These are phyloP conservation scores for Cheilinus undulatus DNA, from an alignment of 2,113 vertebrate species.

Conservation along the genomic window DNA sequence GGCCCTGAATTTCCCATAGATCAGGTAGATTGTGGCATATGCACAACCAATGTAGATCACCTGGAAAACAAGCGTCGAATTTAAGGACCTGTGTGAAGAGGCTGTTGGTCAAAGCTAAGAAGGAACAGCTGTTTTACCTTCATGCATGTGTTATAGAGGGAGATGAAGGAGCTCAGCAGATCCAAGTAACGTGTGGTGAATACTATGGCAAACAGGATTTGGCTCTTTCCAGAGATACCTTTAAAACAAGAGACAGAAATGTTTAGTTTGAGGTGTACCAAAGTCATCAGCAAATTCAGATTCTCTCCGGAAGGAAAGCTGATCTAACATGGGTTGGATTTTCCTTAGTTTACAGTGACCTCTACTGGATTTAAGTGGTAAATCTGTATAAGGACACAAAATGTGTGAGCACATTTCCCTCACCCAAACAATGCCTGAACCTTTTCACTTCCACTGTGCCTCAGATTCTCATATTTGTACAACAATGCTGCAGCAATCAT, in stretches of 20 bases:
- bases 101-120: not conserved
- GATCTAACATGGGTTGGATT: not conserved
- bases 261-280: not conserved
- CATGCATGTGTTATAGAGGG: slow-evolving; percentile 97
- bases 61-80: slow-evolving; percentile 69
- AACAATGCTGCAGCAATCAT: not conserved
- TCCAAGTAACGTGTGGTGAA: slow-evolving; percentile 99
- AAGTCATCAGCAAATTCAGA: not conserved
- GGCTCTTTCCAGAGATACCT: slow-evolving; percentile 99
- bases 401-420: not conserved
- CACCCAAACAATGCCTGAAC: not conserved
- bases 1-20: slow-evolving; percentile 97
- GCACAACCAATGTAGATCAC: slow-evolving; percentile 95
- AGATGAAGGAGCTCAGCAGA: slow-evolving; percentile 97
- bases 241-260: slow-evolving; percentile 26
- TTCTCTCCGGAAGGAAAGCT: not conserved
- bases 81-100: not conserved
- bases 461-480: too few relatives aligned
- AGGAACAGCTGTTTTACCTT: slow-evolving; percentile 85
- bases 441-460: too few relatives aligned
- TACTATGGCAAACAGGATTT: slow-evolving; percentile 97
- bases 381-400: not conserved
- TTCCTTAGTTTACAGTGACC: slow-evolving; percentile 49
- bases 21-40: slow-evolving; percentile 95
- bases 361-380: slow-evolving; percentile 42